These are phyloP conservation scores for Dendronephthya gigantea DNA, from an alignment of 64 coral and sea anemone species.

Conservation along the genomic window DNA sequence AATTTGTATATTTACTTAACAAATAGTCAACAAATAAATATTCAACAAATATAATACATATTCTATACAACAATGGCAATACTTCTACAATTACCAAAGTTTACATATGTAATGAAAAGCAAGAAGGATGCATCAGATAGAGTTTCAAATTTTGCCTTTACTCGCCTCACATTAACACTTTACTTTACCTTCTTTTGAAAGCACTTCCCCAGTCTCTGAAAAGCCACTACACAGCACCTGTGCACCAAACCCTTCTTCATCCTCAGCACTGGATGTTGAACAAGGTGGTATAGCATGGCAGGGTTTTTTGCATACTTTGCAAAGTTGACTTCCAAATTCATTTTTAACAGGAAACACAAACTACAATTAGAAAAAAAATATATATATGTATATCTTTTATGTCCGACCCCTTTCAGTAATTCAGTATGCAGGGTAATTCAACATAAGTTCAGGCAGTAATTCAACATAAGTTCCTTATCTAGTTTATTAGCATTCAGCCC, in stretches of 20 bases:
- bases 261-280: neutral
- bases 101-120: neutral
- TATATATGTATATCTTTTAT: too few relatives aligned
- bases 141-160: too few relatives aligned
- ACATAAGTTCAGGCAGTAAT: too few relatives aligned
- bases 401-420: too few relatives aligned
- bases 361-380: too few relatives aligned
- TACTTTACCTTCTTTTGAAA: neutral
- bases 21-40: neutral
- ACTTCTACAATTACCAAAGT: neutral
- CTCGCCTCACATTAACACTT: neutral
- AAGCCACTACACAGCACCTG: neutral
- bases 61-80: neutral
- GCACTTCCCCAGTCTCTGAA: neutral
- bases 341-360: conserved; percentile 1
- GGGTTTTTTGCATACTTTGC: conserved; percentile 6
- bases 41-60: too few relatives aligned
- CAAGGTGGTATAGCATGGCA: conserved; percentile 7
- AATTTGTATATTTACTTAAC: neutral
- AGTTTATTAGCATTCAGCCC: too few relatives aligned
- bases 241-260: conserved; percentile 9
- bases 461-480: too few relatives aligned
- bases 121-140: too few relatives aligned
- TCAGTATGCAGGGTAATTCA: too few relatives aligned
- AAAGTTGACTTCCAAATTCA: neutral